phyloP scores from a whole-genome alignment of 2,113 vertebrate genomes.

The Chinchilla lanigera region DNA sequence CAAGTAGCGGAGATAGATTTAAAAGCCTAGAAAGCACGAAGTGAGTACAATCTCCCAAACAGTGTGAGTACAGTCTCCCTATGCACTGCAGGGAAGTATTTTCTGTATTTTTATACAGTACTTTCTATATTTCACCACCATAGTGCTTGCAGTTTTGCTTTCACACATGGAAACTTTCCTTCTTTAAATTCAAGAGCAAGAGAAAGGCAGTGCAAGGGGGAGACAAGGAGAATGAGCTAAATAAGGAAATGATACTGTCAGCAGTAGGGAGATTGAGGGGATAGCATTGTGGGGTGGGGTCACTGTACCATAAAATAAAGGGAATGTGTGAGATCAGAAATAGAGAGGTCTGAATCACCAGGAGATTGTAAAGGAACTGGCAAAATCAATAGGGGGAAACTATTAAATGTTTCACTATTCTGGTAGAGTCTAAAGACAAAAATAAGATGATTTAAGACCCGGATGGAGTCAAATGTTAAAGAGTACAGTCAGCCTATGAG shows the following conservation, averaged over 20 bases:
- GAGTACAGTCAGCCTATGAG: fast-evolving
- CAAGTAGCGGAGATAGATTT: not conserved
- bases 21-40: not conserved
- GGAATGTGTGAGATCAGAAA: not conserved
- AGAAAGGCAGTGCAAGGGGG: not conserved
- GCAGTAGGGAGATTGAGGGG: too few relatives aligned
- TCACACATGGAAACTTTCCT: not conserved
- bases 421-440: not conserved
- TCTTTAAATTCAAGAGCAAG: not conserved
- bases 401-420: not conserved
- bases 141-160: not conserved
- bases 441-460: not conserved
- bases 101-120: not conserved
- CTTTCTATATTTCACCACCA: not conserved
- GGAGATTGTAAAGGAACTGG: not conserved
- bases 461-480: not conserved
- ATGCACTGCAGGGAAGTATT: not conserved
- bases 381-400: not conserved
- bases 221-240: not conserved
- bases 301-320: not conserved
- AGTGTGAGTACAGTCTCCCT: not conserved
- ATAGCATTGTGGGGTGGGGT: too few relatives aligned
- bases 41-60: not conserved
- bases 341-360: not conserved
- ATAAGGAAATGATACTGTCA: not conserved